Evolutionary conservation across 2,113 vertebrate species (phyloP), one percentile per base, ranked within the genome.

Genomic region (Trachemys scripta): DNA sequence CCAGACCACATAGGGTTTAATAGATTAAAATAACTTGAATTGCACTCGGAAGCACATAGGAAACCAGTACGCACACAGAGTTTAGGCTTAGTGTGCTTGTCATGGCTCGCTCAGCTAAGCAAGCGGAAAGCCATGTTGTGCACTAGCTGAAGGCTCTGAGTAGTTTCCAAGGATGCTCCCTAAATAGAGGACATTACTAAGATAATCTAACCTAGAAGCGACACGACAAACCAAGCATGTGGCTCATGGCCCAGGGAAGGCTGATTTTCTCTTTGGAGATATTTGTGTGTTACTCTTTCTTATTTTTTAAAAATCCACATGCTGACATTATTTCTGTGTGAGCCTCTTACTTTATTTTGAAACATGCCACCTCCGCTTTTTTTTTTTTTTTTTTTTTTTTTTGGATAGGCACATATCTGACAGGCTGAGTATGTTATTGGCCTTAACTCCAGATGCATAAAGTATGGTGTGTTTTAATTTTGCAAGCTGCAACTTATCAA

Each of bases 161-260:
- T 90, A 94, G 49, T 80, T 81, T 96, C 86, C 88, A 94, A 94
- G 31, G 62, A 65, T 65, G 31, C 62, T 35, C 16, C 38, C 9
- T 20, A 24, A 75, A 17, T 56, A 53, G 14, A 82, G 50, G 35
- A 84, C 82, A 87, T 90, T 69, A 31, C 16, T 4, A 27, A 91
- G n/a, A 35, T 69, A 89, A 42, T 92, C 42, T 85, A 84, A n/a
- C 80, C 50, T 54, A 59, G 76, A 54, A 62, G 80, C 69, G 24
- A 45, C 27, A 38, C 5, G 8, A 72, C n/a, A 72, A 65, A 72
- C 54, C 75, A 42, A 90, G 54, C 53, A 59, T 83, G 86, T 93
- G 42, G 84, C 82, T 84, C 0, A 0, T 82, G 47, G 81, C 8
- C 27, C 84, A 83, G 31, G 54, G 65, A 59, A 80, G 80, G 72